A percentile compares a stretch with the other conserved stretches of the same genome.
Evolutionary conservation across 2,797 vertebrate species (phyloP).

Genomic region (Pelochelys cantorii): DNA sequence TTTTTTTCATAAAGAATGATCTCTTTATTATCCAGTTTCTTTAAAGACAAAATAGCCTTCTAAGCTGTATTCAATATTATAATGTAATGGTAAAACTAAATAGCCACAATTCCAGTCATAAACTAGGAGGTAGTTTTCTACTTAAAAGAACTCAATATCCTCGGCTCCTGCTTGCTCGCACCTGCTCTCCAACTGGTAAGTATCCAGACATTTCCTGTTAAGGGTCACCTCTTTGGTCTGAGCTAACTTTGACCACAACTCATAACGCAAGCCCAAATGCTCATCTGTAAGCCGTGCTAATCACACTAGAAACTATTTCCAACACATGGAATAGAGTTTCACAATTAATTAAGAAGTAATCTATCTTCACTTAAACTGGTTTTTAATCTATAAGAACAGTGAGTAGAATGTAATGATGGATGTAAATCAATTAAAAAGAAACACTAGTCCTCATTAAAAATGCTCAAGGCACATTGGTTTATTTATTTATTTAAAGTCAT

Average conservation of each 20-base stretch:
- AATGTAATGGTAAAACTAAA: neutral
- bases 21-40: neutral
- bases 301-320: neutral
- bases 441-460: neutral
- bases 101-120: neutral
- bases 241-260: neutral
- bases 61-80: neutral
- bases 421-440: neutral
- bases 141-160: neutral
- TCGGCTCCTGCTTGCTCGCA: constrained; percentile 28
- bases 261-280: neutral
- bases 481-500: neutral
- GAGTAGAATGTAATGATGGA: neutral
- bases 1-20: neutral
- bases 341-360: neutral
- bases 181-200: neutral
- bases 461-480: neutral
- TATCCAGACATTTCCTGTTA: neutral
- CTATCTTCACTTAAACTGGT: neutral
- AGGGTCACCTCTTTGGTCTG: neutral
- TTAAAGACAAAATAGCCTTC: neutral
- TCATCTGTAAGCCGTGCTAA: neutral
- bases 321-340: neutral
- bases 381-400: neutral
- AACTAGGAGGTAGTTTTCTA: neutral